Evolutionary conservation across 1,140 invertebrate genomes (phyloP).

Genomic region (Nebria ingens): DNA sequence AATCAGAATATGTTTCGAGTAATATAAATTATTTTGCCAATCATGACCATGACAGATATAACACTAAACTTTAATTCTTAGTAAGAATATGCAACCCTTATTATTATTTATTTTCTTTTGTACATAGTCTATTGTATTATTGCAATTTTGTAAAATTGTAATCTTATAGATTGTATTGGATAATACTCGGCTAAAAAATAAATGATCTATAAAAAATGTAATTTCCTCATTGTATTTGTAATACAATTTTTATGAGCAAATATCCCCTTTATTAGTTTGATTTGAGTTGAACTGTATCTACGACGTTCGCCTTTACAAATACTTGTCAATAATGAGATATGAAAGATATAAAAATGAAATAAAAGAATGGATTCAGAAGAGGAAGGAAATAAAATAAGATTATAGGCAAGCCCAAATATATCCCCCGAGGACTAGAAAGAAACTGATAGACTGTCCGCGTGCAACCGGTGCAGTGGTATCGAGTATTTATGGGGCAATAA

Average conservation of each 20-base stretch:
- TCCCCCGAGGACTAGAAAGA: background rate
- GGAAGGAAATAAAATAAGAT: constrained; percentile 1
- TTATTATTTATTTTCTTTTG: too few species aligned
- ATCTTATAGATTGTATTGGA: background rate
- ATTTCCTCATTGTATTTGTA: background rate
- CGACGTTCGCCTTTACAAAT: constrained; percentile 1
- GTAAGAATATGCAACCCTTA: too few species aligned
- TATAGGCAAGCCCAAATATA: background rate
- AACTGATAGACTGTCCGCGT: background rate
- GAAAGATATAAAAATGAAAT: constrained; percentile 22
- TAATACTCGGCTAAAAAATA: background rate
- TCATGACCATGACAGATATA: too few species aligned
- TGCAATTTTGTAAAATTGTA: background rate
- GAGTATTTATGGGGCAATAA: too few species aligned
- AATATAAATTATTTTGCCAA: too few species aligned
- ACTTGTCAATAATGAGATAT: constrained; percentile 22
- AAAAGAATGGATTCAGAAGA: constrained; percentile 19
- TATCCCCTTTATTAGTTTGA: constrained; percentile 6
- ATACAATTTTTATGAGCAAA: constrained; percentile 6
- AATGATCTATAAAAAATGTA: constrained; percentile 3
- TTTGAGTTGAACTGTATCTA: background rate
- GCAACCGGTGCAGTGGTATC: too few species aligned
- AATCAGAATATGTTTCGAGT: too few species aligned
- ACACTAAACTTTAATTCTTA: too few species aligned
- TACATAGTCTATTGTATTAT: too few species aligned